Percentiles rank a stretch among this genome's conserved stretches.
These are phyloP conservation scores for Microchrysa polita DNA, from an alignment of 2,888 invertebrate species.

Conservation along the genomic window DNA sequence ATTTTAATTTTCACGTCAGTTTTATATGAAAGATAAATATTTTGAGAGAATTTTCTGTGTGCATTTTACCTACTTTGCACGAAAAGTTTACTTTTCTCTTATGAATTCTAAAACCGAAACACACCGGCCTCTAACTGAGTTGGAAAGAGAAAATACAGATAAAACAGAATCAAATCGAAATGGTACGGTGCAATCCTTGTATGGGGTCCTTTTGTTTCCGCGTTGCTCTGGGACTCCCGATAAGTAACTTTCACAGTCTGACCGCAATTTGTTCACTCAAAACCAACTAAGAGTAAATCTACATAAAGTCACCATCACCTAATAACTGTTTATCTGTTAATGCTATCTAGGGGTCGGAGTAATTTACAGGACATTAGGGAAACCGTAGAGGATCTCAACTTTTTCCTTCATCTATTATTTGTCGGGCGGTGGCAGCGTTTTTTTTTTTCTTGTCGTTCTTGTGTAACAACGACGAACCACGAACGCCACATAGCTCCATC, in stretches of 20 bases:
- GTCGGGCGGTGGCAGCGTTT: not conserved
- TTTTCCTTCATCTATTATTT: conserved; percentile 11
- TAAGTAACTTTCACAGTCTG: not conserved
- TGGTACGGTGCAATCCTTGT: not conserved
- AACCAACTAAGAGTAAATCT: too few species aligned
- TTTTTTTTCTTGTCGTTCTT: not conserved
- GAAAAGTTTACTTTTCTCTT: not conserved
- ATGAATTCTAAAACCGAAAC: not conserved
- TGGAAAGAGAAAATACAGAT: too few species aligned
- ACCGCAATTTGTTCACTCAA: not conserved
- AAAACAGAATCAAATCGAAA: not conserved
- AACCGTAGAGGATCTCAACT: not conserved
- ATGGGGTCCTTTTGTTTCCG: not conserved
- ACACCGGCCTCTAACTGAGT: not conserved
- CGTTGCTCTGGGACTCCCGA: not conserved
- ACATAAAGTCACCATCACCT: not conserved
- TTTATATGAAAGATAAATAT: too few species aligned
- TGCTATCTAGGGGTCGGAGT: not conserved
- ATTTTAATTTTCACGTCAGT: too few species aligned
- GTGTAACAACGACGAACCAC: not conserved
- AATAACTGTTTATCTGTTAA: conserved; percentile 11
- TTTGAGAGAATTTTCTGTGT: too few species aligned
- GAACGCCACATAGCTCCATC: too few species aligned
- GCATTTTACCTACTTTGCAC: not conserved
- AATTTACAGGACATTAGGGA: conserved; percentile 5